Evolutionary conservation across 2,113 vertebrate genomes (phyloP).

Genomic region (Nyctibius bracteatus): DNA sequence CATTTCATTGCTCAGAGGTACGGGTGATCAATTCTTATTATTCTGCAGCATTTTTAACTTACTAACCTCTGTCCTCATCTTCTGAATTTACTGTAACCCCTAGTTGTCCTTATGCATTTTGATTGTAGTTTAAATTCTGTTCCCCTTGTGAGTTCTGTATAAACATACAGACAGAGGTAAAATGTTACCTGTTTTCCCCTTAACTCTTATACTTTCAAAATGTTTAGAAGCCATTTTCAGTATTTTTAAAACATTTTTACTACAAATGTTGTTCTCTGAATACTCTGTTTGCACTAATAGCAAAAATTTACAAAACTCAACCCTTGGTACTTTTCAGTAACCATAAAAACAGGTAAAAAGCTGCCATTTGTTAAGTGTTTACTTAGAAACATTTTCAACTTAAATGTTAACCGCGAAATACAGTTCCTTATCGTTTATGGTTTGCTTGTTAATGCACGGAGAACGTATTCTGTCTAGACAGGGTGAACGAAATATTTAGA

Average conservation of each 20-base stretch:
- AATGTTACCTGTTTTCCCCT: not conserved
- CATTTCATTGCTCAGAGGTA: not conserved
- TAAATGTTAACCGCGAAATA: not conserved
- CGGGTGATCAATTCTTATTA: slow-evolving; percentile 21
- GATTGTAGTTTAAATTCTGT: not conserved
- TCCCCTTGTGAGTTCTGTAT: not conserved
- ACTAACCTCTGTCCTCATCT: not conserved
- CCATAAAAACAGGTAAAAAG: not conserved
- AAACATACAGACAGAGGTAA: not conserved
- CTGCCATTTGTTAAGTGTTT: not conserved
- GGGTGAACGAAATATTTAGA: not conserved
- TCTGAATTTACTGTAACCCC: not conserved
- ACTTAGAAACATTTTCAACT: not conserved
- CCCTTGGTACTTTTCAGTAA: not conserved
- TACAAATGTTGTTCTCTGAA: not conserved
- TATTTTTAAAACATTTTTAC: not conserved
- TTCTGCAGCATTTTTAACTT: not conserved
- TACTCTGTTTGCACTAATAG: not conserved
- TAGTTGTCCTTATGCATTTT: not conserved
- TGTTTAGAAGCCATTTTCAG: not conserved
- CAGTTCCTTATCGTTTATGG: not conserved
- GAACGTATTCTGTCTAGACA: not conserved
- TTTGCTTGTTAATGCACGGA: not conserved
- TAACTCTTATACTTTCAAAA: not conserved
- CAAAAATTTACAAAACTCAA: not conserved